Evolutionary conservation across 2,113 vertebrate species (phyloP).

Genomic region (Geococcyx californianus): DNA sequence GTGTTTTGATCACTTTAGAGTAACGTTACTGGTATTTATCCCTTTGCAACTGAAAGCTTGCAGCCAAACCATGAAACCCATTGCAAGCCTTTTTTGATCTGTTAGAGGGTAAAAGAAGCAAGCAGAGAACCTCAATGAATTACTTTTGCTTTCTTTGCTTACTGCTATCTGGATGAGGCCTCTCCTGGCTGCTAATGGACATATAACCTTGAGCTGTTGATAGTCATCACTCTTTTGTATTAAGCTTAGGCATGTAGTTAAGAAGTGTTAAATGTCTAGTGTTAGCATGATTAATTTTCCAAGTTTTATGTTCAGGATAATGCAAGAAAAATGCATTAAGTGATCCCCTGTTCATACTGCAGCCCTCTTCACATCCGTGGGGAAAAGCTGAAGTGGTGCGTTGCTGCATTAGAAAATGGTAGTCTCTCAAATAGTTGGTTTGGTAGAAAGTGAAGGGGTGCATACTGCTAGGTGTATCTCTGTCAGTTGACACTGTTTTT

Average conservation of each 20-base stretch:
- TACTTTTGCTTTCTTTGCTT: neutral
- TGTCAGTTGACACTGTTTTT: neutral
- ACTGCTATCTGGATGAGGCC: neutral
- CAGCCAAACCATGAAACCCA: neutral
- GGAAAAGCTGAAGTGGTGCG: neutral
- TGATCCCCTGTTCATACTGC: neutral
- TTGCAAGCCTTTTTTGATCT: neutral
- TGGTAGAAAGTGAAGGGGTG: neutral
- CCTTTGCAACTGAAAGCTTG: neutral
- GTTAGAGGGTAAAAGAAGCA: neutral
- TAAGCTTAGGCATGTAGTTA: neutral
- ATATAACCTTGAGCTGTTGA: neutral
- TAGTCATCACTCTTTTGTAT: accelerated
- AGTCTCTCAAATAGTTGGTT: neutral
- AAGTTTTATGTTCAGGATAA: neutral
- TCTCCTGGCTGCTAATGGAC: neutral
- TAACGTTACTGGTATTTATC: neutral
- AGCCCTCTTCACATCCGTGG: neutral
- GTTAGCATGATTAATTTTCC: neutral
- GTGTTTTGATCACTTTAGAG: neutral
- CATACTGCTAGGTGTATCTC: neutral
- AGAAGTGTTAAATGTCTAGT: neutral
- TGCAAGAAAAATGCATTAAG: neutral
- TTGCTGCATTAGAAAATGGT: accelerated
- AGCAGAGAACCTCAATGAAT: neutral